phyloP scores from a whole-genome alignment of 1,140 invertebrate genomes.

The Drosophila leontia region DNA sequence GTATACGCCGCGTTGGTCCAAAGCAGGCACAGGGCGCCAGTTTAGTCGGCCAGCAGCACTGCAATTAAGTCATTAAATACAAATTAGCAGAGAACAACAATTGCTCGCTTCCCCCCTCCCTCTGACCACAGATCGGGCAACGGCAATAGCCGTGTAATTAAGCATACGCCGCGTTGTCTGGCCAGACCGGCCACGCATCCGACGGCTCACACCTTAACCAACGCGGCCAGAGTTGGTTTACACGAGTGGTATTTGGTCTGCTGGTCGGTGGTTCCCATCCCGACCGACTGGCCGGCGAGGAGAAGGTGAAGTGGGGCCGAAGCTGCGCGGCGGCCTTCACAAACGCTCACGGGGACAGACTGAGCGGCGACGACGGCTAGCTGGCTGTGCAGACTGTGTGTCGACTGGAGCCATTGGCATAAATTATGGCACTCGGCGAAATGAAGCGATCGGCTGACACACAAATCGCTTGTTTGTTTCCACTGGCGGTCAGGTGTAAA shows the following conservation, averaged over 20 bases:
- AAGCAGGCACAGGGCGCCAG: conserved; percentile 38
- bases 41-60: conserved; percentile 16
- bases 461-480: conserved; percentile 73
- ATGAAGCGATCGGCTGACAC: conserved; percentile 75
- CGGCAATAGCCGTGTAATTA: conserved; percentile 54
- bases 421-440: conserved; percentile 72
- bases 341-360: conserved; percentile 65
- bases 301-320: background rate
- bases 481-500: conserved; percentile 65
- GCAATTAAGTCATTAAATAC: conserved; percentile 79
- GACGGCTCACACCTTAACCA: conserved; percentile 21
- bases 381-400: conserved; percentile 65
- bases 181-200: conserved; percentile 32
- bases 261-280: conserved; percentile 26
- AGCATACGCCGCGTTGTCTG: conserved; percentile 65
- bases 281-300: background rate
- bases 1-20: conserved; percentile 48
- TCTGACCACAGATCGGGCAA: background rate
- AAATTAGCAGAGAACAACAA: conserved; percentile 64
- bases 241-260: conserved; percentile 31
- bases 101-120: conserved; percentile 7
- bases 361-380: conserved; percentile 60
- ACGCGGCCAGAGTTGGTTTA: conserved; percentile 16
- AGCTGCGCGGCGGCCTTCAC: conserved; percentile 57
- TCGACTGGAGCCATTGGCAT: conserved; percentile 72